These are phyloP conservation scores for Himantopus leucocephalus DNA, from an alignment of 2,113 vertebrate genomes.

Conservation along the genomic window DNA sequence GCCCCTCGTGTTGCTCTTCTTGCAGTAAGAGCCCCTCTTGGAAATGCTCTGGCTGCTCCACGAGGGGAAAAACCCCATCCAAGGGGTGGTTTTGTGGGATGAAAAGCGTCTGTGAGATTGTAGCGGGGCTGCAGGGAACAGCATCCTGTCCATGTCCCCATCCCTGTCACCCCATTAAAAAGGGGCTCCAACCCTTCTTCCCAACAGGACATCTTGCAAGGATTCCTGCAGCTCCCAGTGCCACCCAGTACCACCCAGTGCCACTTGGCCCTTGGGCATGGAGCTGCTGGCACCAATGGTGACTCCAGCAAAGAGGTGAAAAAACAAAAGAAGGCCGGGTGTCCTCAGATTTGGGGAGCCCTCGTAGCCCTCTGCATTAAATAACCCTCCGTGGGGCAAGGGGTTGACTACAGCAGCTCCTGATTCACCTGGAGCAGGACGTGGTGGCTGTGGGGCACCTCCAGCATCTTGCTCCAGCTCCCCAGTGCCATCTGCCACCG, in stretches of 20 bases:
- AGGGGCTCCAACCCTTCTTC: background rate
- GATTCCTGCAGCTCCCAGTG: background rate
- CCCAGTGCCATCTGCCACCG: fast-evolving
- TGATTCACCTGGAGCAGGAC: background rate
- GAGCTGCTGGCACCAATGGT: background rate
- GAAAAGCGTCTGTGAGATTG: background rate
- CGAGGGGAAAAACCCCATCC: background rate
- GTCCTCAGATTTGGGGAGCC: background rate
- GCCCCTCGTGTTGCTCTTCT: background rate
- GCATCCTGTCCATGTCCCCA: background rate
- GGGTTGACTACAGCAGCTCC: background rate
- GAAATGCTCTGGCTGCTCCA: background rate
- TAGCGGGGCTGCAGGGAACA: background rate
- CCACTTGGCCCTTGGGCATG: background rate
- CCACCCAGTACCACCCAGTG: background rate
- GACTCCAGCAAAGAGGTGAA: background rate
- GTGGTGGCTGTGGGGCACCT: background rate
- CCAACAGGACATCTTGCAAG: background rate
- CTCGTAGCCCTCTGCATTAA: background rate
- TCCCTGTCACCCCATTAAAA: background rate
- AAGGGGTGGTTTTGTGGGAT: background rate
- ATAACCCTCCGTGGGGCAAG: background rate
- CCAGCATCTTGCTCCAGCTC: background rate
- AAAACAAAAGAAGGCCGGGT: background rate
- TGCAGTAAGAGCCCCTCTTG: background rate